phyloP scores from a whole-genome alignment of 1,140 invertebrate species.

The Drosophila orosa region DNA sequence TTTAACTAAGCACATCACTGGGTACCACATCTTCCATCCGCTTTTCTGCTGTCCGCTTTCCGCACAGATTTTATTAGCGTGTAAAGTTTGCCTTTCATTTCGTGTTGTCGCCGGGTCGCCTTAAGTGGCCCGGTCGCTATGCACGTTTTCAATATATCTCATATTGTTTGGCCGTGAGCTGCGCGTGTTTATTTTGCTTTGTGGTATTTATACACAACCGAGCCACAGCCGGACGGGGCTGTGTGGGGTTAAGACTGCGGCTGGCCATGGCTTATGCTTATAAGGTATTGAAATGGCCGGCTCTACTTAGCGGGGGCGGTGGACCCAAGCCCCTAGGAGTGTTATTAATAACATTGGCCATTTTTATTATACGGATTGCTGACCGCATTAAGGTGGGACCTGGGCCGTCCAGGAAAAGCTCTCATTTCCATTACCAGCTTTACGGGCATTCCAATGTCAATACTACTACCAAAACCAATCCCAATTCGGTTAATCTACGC shows the following conservation, averaged over 20 bases:
- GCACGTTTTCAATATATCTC: slow-evolving; percentile 82
- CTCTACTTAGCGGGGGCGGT: slow-evolving; percentile 52
- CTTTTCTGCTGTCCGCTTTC: too few species aligned
- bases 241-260: slow-evolving; percentile 18
- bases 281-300: slow-evolving; percentile 70
- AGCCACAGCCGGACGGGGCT: slow-evolving; percentile 13
- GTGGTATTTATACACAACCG: slow-evolving; percentile 70
- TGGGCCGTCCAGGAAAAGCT: background rate
- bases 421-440: slow-evolving; percentile 32
- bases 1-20: background rate
- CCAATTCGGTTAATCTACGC: slow-evolving; percentile 22
- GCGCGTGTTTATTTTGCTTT: slow-evolving; percentile 78
- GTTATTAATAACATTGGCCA: slow-evolving; percentile 71
- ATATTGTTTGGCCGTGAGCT: slow-evolving; percentile 77
- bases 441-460: slow-evolving; percentile 16
- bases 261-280: slow-evolving; percentile 55
- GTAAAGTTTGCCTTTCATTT: slow-evolving; percentile 75
- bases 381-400: slow-evolving; percentile 59
- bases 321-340: slow-evolving; percentile 31
- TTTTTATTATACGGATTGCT: slow-evolving; percentile 70
- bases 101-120: slow-evolving; percentile 48
- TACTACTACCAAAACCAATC: slow-evolving; percentile 19
- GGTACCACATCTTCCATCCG: background rate
- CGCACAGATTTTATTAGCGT: slow-evolving; percentile 67
- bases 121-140: slow-evolving; percentile 67